phyloP scores from a whole-genome alignment of 2,888 invertebrate genomes.

The Blastobasis adustella region DNA sequence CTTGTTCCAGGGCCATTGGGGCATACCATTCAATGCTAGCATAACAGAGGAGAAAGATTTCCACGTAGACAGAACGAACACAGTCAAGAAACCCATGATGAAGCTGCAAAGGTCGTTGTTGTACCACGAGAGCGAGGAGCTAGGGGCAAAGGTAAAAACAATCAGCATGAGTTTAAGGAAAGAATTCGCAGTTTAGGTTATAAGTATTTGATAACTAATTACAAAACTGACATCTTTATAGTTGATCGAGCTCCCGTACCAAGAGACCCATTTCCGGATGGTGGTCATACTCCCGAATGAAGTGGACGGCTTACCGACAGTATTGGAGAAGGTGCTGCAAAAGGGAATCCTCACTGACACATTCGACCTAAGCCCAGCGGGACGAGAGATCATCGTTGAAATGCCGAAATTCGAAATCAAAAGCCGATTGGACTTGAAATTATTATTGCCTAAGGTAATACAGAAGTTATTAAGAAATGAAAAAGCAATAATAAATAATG shows the following conservation, averaged over 20 bases:
- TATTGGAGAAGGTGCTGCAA: constrained; percentile 32
- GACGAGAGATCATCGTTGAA: constrained; percentile 25
- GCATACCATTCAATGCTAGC: constrained; percentile 34
- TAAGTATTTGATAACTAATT: too few species aligned
- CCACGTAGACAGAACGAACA: constrained; percentile 22
- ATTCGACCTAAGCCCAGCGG: constrained; percentile 24
- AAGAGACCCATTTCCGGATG: constrained; percentile 43
- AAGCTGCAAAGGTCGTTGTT: constrained; percentile 26
- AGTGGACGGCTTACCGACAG: constrained; percentile 31
- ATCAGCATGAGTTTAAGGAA: too few species aligned
- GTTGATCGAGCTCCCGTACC: constrained; percentile 46
- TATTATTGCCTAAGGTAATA: constrained; percentile 35
- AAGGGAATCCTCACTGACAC: constrained; percentile 34
- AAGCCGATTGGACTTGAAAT: constrained; percentile 30
- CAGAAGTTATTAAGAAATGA: neutral
- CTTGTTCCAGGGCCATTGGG: constrained; percentile 38
- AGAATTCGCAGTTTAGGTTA: too few species aligned
- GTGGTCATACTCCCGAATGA: constrained; percentile 38
- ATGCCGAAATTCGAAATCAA: constrained; percentile 45
- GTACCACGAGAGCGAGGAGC: constrained; percentile 28
- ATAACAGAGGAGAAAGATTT: constrained; percentile 36
- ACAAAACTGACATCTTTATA: constrained; percentile 12
- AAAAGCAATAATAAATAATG: too few species aligned
- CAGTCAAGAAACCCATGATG: constrained; percentile 41
- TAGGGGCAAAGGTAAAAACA: constrained; percentile 32